These are phyloP conservation scores for Cyclophora albipunctata DNA, from an alignment of 2,888 invertebrate species.

Conservation along the genomic window DNA sequence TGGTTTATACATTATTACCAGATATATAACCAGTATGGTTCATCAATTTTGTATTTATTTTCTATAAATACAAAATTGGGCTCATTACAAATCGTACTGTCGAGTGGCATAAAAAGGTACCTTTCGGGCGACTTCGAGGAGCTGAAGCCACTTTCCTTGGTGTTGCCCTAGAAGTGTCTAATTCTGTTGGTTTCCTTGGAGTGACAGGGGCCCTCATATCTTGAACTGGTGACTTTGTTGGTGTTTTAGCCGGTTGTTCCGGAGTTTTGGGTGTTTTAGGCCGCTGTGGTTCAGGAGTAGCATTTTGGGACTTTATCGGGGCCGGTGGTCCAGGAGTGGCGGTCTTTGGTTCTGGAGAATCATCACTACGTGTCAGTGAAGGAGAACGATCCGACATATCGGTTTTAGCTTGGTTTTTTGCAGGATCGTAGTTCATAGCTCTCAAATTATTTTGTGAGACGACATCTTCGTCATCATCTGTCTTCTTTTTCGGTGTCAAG, in stretches of 20 bases:
- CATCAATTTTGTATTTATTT: conserved; percentile 23
- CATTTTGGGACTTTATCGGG: conserved; percentile 42
- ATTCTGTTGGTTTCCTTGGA: conserved; percentile 58
- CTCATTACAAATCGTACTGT: conserved; percentile 40
- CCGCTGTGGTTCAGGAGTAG: conserved; percentile 48
- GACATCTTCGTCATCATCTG: conserved; percentile 66
- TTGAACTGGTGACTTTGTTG: conserved; percentile 44
- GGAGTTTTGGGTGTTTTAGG: conserved; percentile 55
- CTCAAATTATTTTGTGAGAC: conserved; percentile 53
- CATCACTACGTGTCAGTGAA: conserved; percentile 66
- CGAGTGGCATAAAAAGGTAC: conserved; percentile 30
- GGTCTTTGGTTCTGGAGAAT: conserved; percentile 64
- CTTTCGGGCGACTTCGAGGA: conserved; percentile 61
- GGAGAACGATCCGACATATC: conserved; percentile 65
- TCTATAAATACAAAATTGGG: conserved; percentile 25
- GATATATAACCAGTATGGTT: not conserved
- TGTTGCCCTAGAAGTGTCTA: conserved; percentile 53
- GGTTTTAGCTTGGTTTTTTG: conserved; percentile 39
- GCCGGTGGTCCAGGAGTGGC: conserved; percentile 31
- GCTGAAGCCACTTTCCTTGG: conserved; percentile 61
- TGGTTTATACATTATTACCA: too few species aligned
- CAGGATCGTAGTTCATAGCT: conserved; percentile 23
- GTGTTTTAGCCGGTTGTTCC: conserved; percentile 29
- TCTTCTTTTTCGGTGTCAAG: conserved; percentile 46
- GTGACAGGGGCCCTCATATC: conserved; percentile 40